Base-by-base conservation (phyloP, 2,797 vertebrate species). In the Premnoplex brunnescens region DNA sequence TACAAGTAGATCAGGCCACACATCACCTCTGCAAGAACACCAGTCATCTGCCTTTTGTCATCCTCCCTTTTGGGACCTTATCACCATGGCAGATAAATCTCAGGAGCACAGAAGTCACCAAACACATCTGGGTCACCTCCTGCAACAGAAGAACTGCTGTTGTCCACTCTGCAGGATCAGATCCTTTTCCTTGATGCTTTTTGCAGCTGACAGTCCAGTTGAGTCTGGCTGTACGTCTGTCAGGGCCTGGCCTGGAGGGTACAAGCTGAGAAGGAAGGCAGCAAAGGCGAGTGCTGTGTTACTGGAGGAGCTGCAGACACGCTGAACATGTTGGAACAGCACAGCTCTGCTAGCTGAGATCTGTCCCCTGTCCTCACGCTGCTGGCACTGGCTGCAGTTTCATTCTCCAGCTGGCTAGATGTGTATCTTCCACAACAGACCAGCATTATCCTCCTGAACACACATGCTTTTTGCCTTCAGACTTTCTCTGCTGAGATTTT, bases 311-410 rank as follows among this genome's bases (percentile, higher is more conserved):
- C 36, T 30, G 49, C 59, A 91, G 92, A 88, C 58, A 85, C 0
- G 2, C 62, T 59, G 76, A 95, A 63, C 73, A 46, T 86, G 85
- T 60, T 84, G 79, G 79, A 96, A 88, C 91, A 94, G 73, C 3
- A 21, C 86, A 78, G 75, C 73, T 81, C 69, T 73, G 79, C 85
- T 88, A 94, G 92, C 76, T 55, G 56, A 85, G 84, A 34, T 95
- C 55, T 86, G 89, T 96, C 91, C 89, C 91, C 69, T 87, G 79
- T 93, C 91, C 87, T 92, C 87, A 75, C 43, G 37, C 75, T 95
- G 11, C 62, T 92, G 91, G 75, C 93, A 74, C 60, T 54, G 41
- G 55, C 84, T 64, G 32, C 52, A 18, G 14, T 32, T 92, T 68
- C 39, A 14, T 54, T 75, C 81, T 94, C 67, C 91, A 94, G 86